phyloP scores from a whole-genome alignment of 1,140 invertebrate genomes.

The Formica selysi region DNA sequence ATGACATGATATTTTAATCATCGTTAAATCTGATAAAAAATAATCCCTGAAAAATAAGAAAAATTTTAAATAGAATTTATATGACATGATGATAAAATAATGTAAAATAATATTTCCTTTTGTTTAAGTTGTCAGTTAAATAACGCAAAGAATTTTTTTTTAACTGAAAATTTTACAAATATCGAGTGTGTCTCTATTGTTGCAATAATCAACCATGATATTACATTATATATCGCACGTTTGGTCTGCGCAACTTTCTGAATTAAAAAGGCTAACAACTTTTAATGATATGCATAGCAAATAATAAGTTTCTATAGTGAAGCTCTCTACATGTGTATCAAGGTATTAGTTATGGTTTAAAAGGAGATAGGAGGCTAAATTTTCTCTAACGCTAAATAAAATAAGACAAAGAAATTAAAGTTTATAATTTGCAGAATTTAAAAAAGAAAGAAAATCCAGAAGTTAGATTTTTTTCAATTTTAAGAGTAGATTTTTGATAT shows the following conservation, averaged over 20 bases:
- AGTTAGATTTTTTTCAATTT: no score
- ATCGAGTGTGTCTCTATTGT: neutral
- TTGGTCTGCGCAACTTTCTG: slow-evolving; percentile 19
- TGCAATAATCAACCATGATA: slow-evolving; percentile 18
- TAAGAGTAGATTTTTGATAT: no score
- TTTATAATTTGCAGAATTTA: no score
- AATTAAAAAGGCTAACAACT: slow-evolving; percentile 7
- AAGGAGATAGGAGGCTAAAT: neutral
- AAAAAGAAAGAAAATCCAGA: no score
- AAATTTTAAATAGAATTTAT: neutral
- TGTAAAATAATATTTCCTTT: neutral
- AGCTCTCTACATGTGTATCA: no score
- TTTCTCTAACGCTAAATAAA: neutral
- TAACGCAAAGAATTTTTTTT: neutral
- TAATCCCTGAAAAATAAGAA: neutral
- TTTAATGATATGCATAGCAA: slow-evolving; percentile 51
- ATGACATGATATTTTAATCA: neutral
- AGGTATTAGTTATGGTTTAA: neutral
- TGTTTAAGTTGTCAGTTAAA: neutral
- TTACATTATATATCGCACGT: neutral
- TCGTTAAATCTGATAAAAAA: neutral
- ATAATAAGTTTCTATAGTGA: slow-evolving; percentile 25
- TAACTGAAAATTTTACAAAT: slow-evolving; percentile 9
- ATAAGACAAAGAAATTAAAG: no score
- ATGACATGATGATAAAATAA: neutral